Conservation (phyloP, 2,797 vertebrate genomes). For the Lophius americanus region DNA sequence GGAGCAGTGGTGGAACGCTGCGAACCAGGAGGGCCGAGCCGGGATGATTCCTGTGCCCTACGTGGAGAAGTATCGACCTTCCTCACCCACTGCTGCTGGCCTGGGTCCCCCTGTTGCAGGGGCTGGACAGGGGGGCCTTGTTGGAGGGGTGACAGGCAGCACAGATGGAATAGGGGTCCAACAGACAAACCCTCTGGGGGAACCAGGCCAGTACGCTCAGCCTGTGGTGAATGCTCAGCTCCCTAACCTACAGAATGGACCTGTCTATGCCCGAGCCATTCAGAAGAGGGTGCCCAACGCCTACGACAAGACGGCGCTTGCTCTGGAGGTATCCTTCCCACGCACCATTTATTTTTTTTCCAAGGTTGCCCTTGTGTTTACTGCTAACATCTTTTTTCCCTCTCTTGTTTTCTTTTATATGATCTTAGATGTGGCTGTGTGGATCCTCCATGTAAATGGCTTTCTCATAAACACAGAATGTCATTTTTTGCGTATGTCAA, state of each 20-base stretch:
- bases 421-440: slow-evolving; percentile 20
- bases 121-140: slow-evolving; percentile 67
- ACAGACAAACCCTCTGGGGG: slow-evolving; percentile 83
- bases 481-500: slow-evolving; percentile 11
- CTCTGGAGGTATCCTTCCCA: slow-evolving; percentile 92
- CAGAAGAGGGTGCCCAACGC: slow-evolving; percentile 99
- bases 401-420: slow-evolving; percentile 1
- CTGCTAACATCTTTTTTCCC: neutral
- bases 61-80: slow-evolving; percentile 94
- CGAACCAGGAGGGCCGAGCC: slow-evolving; percentile 90
- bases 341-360: slow-evolving; percentile 3
- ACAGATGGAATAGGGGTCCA: slow-evolving; percentile 84
- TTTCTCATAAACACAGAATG: slow-evolving; percentile 57
- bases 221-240: slow-evolving; percentile 90
- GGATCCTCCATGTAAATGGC: slow-evolving; percentile 44
- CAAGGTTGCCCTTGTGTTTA: slow-evolving; percentile 13
- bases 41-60: slow-evolving; percentile 99
- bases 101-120: slow-evolving; percentile 84
- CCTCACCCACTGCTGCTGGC: slow-evolving; percentile 86
- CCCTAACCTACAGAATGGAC: slow-evolving; percentile 98
- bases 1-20: slow-evolving; percentile 99
- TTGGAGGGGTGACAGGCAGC: slow-evolving; percentile 69
- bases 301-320: slow-evolving; percentile 99
- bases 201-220: slow-evolving; percentile 97
- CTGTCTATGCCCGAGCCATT: slow-evolving; percentile 95